These are phyloP conservation scores for Parasteatoda tepidariorum DNA, from an alignment of 1,140 invertebrate species.

Conservation along the genomic window DNA sequence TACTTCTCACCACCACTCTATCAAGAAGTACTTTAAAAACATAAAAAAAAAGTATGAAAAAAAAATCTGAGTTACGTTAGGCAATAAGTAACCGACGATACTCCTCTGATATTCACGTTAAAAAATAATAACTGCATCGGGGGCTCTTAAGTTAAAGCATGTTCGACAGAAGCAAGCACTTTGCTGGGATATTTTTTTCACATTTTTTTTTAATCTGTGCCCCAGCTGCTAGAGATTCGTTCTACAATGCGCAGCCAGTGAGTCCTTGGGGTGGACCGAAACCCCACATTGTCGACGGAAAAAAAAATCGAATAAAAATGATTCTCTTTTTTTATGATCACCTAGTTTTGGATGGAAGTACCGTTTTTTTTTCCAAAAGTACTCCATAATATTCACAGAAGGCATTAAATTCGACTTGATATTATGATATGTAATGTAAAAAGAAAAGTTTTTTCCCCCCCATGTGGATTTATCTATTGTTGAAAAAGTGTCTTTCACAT, in stretches of 20 bases:
- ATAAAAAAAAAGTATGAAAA: too few species aligned
- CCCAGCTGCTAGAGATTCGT: not conserved
- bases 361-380: not conserved
- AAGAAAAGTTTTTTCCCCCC: too few species aligned
- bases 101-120: too few species aligned
- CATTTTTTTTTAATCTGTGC: not conserved
- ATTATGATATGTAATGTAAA: too few species aligned
- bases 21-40: too few species aligned
- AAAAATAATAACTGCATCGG: conserved; percentile 28
- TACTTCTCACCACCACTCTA: too few species aligned
- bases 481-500: too few species aligned
- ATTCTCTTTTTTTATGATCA: not conserved
- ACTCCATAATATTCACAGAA: not conserved
- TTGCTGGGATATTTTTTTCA: conserved; percentile 10
- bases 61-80: too few species aligned
- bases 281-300: not conserved
- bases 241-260: not conserved
- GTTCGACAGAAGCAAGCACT: conserved; percentile 18
- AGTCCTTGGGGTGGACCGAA: not conserved
- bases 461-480: too few species aligned
- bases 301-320: not conserved
- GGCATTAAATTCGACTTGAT: not conserved
- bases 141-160: conserved; percentile 16
- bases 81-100: too few species aligned
- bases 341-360: not conserved